Evolutionary conservation across 2,113 vertebrate species (phyloP), one percentile per base, ranked within the genome.

Genomic region (Silurus meridionalis): DNA sequence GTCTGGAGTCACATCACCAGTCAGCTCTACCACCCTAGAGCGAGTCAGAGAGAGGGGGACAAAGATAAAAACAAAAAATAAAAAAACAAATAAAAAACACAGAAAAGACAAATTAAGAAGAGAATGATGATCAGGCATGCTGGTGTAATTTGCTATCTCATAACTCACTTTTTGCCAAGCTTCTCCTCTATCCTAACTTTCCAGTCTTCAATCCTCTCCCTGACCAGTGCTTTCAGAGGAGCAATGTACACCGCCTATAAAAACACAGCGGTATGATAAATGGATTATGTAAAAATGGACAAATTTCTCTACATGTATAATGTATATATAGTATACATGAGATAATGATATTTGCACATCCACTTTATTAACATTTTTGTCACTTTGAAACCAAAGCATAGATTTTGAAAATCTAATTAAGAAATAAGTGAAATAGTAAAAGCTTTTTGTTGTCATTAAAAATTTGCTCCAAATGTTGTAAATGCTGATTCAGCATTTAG

Each of bases 131-230:
- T 53, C 72, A 64, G 17, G 60, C 74, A 88, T 46, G 46, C 71
- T 58, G 25, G 58, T 80, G 11, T 72, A 61, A 37, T 78, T 46
- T 61, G 50, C 15, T 58, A 19, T 46, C 25, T 85, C 5, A 95
- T 5, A 69, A 84, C 97, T 95, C 94, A 99, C 98, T 95, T 99
- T 93, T 96, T 97, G 75, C 97, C 97, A 89, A 99, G 96, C 87
- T 98, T 97, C 93, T 98, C 96, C 93, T 98, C 97, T 86, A 99
- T 97, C 88, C 97, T 95, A 90, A 99, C 37, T 95, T 98, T 99
- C 98, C 98, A 99, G 90, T 99, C 98, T 89, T 98, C 97, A 83
- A 99, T 97, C 94, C 98, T 95, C 89, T 99, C 98, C 87, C 98
- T 95, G 78, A 99, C 98, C 0, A 99, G 93, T 19, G 98, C 98